Evolutionary conservation across 2,113 vertebrate genomes (phyloP).

Genomic region (Gadus macrocephalus): DNA sequence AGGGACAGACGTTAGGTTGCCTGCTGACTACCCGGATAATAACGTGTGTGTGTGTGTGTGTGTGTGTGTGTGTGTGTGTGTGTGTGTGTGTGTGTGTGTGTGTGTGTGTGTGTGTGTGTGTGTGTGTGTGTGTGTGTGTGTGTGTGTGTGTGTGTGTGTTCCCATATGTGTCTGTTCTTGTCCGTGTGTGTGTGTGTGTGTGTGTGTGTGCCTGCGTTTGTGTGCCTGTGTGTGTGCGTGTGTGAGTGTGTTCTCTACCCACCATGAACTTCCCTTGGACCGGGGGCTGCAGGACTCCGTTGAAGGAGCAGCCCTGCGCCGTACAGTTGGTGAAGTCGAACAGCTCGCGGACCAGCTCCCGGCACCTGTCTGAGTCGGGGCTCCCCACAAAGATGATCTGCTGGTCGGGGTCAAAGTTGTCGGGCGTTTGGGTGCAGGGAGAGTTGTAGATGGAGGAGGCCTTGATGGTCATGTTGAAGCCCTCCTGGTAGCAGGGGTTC

Average conservation of each 20-base stretch:
- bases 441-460: slow-evolving; percentile 75
- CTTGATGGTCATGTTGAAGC: slow-evolving; percentile 55
- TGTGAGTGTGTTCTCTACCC: slow-evolving; percentile 40
- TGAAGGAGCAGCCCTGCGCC: slow-evolving; percentile 74
- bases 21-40: no score
- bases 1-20: no score
- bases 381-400: slow-evolving; percentile 70
- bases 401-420: slow-evolving; percentile 53
- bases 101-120: no score
- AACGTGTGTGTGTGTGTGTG: no score
- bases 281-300: slow-evolving; percentile 79
- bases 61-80: no score
- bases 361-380: slow-evolving; percentile 71
- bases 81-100: no score
- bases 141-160: no score
- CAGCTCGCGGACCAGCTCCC: slow-evolving; percentile 68
- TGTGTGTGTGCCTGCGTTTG: slow-evolving; percentile 3
- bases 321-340: slow-evolving; percentile 79
- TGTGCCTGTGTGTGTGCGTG: background rate
- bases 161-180: background rate
- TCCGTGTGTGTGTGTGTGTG: background rate
- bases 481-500: slow-evolving; percentile 83
- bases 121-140: no score
- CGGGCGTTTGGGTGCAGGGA: slow-evolving; percentile 74
- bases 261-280: slow-evolving; percentile 85